Percentiles rank a stretch among this genome's conserved stretches.
Evolutionary conservation across 35 echinoderm and acorn worm species (phyloP).

Genomic region (Stichopus chloronotus): DNA sequence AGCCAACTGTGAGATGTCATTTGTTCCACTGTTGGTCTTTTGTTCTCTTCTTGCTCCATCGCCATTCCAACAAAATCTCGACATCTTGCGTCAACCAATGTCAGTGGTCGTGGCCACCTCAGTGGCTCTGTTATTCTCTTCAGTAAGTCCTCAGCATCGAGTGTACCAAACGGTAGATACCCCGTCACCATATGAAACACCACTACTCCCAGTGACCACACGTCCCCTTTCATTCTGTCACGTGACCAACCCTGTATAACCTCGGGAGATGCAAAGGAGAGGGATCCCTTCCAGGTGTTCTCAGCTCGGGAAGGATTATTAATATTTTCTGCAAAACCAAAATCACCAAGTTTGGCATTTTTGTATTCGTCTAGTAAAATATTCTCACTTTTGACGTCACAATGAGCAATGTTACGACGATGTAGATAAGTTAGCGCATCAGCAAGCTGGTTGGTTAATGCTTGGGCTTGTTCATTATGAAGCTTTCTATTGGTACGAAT

Average conservation of each 20-base stretch:
- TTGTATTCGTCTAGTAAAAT: conserved; percentile 20
- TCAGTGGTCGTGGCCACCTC: conserved; percentile 50
- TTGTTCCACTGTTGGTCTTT: conserved; percentile 6
- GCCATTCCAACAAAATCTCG: conserved; percentile 21
- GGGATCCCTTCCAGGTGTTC: conserved; percentile 27
- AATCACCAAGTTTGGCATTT: conserved; percentile 13
- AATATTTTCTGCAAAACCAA: conserved; percentile 26
- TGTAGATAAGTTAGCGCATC: conserved; percentile 9
- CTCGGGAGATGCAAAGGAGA: conserved; percentile 14
- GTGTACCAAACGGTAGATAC: conserved; percentile 34
- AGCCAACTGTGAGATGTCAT: neutral
- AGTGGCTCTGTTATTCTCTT: neutral
- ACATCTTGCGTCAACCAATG: neutral
- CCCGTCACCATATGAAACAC: conserved; percentile 42
- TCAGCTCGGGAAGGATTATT: neutral
- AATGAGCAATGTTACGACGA: conserved; percentile 19
- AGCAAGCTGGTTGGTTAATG: conserved; percentile 2
- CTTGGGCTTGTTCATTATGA: neutral
- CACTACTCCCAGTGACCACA: conserved; percentile 45
- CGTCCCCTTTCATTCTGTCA: conserved; percentile 14
- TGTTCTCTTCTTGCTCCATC: neutral
- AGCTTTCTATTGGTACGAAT: neutral
- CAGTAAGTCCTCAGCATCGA: neutral
- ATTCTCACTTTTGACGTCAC: conserved; percentile 49
- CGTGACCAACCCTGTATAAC: neutral